These are phyloP conservation scores for Spea hammondii DNA, from an alignment of 2,797 vertebrate genomes.

Conservation along the genomic window DNA sequence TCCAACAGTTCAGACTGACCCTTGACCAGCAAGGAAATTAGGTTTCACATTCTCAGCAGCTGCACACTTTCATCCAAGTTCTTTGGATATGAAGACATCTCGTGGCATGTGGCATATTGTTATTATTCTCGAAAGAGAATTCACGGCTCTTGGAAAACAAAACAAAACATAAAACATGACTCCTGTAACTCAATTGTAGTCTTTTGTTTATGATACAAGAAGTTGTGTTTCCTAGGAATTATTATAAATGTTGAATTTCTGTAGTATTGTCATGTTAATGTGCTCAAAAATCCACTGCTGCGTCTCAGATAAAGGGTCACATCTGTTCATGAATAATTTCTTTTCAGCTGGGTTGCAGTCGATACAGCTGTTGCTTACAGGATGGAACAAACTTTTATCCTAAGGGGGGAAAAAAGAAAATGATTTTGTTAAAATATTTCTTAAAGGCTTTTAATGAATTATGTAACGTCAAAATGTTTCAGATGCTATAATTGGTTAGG, in stretches of 20 bases:
- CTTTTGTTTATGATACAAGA: slow-evolving; percentile 58
- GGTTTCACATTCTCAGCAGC: slow-evolving; percentile 69
- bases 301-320: slow-evolving; percentile 81
- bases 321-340: slow-evolving; percentile 89
- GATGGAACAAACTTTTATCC: slow-evolving; percentile 85
- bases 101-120: slow-evolving; percentile 64
- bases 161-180: slow-evolving; percentile 61
- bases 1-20: slow-evolving; percentile 67
- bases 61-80: slow-evolving; percentile 64
- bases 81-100: slow-evolving; percentile 65
- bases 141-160: slow-evolving; percentile 69
- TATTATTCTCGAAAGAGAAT: slow-evolving; percentile 67
- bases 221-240: slow-evolving; percentile 70
- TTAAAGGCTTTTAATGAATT: background rate
- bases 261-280: slow-evolving; percentile 81
- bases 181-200: slow-evolving; percentile 65
- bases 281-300: slow-evolving; percentile 89
- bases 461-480: background rate
- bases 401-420: slow-evolving; percentile 55
- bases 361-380: slow-evolving; percentile 83
- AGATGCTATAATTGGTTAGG: background rate
- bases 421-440: background rate
- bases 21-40: slow-evolving; percentile 81
- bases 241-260: slow-evolving; percentile 76
- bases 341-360: slow-evolving; percentile 83